Evolutionary conservation across 2,797 vertebrate species (phyloP), one percentile per base, ranked within the genome.

Genomic region (Pampus argenteus): DNA sequence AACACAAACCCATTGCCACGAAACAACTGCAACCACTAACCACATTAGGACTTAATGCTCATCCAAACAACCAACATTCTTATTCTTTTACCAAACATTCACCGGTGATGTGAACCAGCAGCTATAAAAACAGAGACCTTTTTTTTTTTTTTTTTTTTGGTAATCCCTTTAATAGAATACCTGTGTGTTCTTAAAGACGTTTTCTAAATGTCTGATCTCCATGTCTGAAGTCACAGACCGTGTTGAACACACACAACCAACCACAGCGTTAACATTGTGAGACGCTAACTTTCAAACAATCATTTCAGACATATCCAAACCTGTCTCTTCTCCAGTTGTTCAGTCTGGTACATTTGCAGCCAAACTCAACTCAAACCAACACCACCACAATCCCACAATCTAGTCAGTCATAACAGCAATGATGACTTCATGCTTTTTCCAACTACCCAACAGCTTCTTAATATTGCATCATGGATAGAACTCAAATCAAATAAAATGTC

Each of bases 241-340:
- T 65, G 48, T 44, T 60, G 36, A 78, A 74, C 66, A 63, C 29
- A 73, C 3, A 67, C 56, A 73, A 59, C 26, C 71, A 54, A 69
- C 78, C 65, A 44, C 76, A 62, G 61, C 0, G 5, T 63, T 65
- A 58, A 13, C 48, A 55, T 3, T 45, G 31, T 70, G 18, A 71
- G 47, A 77, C 22, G 5, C 42, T 42, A 23, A 57, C n/a, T 56
- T 71, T 65, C 29, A 77, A 84, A 72, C 67, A 73, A 51, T 63
- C 1, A 70, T 44, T 66, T 58, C 34, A 60, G 58, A 78, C 62
- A 47, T 40, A 77, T 76, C 49, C 70, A 81, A 76, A 76, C 62
- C 10, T 67, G 66, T 76, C 70, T 70, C 23, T 17, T 57, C 50
- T 71, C 25, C 28, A 25, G 23, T 68, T 31, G 47, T 56, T 60